Base-by-base conservation (phyloP, 2,113 vertebrate genomes). In the Notothenia rossii region DNA sequence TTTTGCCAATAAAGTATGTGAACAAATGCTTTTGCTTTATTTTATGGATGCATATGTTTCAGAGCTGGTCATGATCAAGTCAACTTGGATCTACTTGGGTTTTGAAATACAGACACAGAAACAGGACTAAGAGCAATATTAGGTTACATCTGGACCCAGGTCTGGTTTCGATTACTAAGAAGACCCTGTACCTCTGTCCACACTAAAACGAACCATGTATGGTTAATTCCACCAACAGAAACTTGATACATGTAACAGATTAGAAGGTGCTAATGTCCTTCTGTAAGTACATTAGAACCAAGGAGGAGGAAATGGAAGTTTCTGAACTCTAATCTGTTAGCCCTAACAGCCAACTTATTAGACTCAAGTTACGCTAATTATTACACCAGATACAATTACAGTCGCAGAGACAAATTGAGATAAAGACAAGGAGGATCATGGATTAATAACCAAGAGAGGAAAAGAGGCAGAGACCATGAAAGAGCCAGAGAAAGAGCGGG, bases 351-450 rank as follows among this genome's bases (percentile, higher is more conserved):
- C 64, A 75, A 85, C 63, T 64, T 83, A 74, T 83, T 81, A 88
- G 56, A 77, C 69, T 66, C 3, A 73, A 88, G 50, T 69, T 61
- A 71, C 61, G 49, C 76, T 84, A 65, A 88, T 91, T 75, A 82
- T 88, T 59, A 78, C 71, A 76, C 17, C 48, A 79, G 73, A 86
- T 69, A 67, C 49, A 88, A 86, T 86, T 84, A 92, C 58, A 83
- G 76, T 53, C 4, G 10, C 9, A 3, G 53, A 86, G 88, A 83
- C 22, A 68, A 77, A 84, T 50, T 10, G 68, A 69, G 74, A 74
- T 40, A 70, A 62, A 60, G 58, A 46, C 3, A 49, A 17, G 46
- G 12, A 36, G 20, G 69, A 18, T 5, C 17, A 49, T 22, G 65
- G 68, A 70, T 58, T 72, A 63, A 88, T 65, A 82, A 68, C 73